Evolutionary conservation across 1,140 invertebrate species (phyloP).

Genomic region (Asobara japonica): DNA sequence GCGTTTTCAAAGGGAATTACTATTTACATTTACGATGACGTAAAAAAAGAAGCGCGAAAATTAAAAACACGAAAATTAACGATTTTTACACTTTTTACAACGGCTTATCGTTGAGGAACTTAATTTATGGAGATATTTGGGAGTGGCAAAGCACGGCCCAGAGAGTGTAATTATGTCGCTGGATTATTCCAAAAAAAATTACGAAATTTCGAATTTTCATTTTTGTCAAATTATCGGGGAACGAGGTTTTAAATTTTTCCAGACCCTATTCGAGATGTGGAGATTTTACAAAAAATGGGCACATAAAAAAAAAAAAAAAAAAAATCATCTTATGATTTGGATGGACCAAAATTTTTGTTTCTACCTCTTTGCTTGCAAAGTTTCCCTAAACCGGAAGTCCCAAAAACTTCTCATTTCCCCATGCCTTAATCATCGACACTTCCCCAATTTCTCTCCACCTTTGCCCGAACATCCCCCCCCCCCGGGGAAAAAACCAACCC

Average conservation of each 20-base stretch:
- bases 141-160: background rate
- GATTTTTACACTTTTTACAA: conserved; percentile 26
- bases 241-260: too few species aligned
- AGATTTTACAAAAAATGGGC: too few species aligned
- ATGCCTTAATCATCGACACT: background rate
- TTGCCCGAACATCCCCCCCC: background rate
- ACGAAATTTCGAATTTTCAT: background rate
- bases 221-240: background rate
- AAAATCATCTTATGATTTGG: too few species aligned
- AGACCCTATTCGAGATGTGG: too few species aligned
- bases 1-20: background rate
- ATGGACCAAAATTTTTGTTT: too few species aligned
- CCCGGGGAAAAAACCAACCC: background rate
- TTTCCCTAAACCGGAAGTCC: too few species aligned
- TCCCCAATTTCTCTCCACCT: background rate
- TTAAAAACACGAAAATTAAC: background rate
- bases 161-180: background rate
- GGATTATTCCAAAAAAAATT: too few species aligned
- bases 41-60: background rate
- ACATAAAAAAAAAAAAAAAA: too few species aligned
- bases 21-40: background rate
- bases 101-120: background rate
- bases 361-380: too few species aligned
- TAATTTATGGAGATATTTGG: background rate
- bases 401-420: too few species aligned